A percentile compares a stretch with the other conserved stretches of the same genome.
Evolutionary conservation across 1,140 invertebrate genomes (phyloP).

Genomic region (Thereuonema tuberculata): DNA sequence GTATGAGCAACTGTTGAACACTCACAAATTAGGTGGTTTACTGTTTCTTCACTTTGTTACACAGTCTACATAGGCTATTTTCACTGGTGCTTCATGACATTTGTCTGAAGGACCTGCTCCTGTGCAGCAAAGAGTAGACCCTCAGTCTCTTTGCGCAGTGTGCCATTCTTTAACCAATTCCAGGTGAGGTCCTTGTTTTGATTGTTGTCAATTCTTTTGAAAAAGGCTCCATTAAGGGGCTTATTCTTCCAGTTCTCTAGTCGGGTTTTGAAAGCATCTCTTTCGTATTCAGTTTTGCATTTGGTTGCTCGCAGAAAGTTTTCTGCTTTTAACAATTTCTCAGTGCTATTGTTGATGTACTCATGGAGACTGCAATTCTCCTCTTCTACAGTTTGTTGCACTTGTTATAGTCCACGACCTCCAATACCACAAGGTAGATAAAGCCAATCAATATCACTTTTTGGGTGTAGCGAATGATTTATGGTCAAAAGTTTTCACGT

Average conservation of each 20-base stretch:
- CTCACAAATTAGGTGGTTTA: too few species aligned
- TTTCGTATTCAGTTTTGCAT: background rate
- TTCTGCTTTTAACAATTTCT: background rate
- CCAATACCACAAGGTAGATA: background rate
- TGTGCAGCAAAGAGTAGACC: background rate
- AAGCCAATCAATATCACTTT: background rate
- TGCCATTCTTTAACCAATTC: background rate
- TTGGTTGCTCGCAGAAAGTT: background rate
- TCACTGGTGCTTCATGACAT: background rate
- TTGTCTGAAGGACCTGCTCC: background rate
- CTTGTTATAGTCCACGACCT: background rate
- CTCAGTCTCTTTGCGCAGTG: background rate
- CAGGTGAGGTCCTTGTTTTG: background rate
- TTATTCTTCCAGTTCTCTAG: too few species aligned
- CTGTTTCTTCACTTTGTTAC: too few species aligned
- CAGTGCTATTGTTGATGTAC: background rate
- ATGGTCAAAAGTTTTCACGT: background rate
- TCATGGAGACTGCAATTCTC: background rate
- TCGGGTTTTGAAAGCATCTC: too few species aligned
- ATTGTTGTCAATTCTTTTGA: background rate
- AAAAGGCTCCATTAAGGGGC: background rate
- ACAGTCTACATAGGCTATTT: too few species aligned
- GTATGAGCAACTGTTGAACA: too few species aligned
- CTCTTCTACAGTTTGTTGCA: background rate
- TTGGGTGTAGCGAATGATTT: background rate